Percentiles rank a stretch among this genome's conserved stretches.
Conservation (phyloP, 92 coral and sea anemone species). For the Umimayanthus kanabou region DNA sequence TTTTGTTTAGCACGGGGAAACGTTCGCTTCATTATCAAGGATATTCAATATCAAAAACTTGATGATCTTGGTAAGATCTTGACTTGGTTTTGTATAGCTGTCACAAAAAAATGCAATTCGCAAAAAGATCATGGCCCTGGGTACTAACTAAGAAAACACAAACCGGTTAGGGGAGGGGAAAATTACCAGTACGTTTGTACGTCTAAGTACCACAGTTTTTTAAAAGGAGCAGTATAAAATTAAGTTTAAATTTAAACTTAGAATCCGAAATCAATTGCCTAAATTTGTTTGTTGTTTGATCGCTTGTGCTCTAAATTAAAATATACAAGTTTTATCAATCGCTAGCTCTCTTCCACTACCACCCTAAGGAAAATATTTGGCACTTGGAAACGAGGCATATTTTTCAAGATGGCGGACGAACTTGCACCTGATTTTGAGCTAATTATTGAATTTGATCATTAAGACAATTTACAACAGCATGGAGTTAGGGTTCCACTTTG, state of each 20-base stretch:
- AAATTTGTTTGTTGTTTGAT: too few species aligned
- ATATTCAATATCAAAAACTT: too few species aligned
- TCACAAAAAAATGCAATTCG: too few species aligned
- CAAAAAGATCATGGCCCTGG: background rate
- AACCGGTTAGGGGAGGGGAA: background rate
- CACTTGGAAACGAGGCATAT: slow-evolving; percentile 49
- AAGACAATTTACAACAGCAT: slow-evolving; percentile 1
- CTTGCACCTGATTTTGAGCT: too few species aligned
- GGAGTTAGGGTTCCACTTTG: slow-evolving; percentile 67
- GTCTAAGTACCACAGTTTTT: too few species aligned
- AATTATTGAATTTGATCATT: background rate
- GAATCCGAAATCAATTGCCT: too few species aligned
- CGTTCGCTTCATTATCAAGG: slow-evolving; percentile 69
- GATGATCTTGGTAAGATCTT: too few species aligned
- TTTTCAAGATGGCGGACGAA: slow-evolving; percentile 61
- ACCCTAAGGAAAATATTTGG: background rate
- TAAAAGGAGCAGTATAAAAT: too few species aligned
- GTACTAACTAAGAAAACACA: background rate
- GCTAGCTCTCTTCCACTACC: background rate
- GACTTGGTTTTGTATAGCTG: too few species aligned
- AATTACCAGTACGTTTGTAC: too few species aligned
- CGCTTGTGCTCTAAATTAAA: background rate
- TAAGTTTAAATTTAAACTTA: too few species aligned
- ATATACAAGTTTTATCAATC: background rate
- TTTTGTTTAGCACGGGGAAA: slow-evolving; percentile 90